These are phyloP conservation scores for Xenops minutus DNA, from an alignment of 2,797 vertebrate genomes.

Conservation along the genomic window DNA sequence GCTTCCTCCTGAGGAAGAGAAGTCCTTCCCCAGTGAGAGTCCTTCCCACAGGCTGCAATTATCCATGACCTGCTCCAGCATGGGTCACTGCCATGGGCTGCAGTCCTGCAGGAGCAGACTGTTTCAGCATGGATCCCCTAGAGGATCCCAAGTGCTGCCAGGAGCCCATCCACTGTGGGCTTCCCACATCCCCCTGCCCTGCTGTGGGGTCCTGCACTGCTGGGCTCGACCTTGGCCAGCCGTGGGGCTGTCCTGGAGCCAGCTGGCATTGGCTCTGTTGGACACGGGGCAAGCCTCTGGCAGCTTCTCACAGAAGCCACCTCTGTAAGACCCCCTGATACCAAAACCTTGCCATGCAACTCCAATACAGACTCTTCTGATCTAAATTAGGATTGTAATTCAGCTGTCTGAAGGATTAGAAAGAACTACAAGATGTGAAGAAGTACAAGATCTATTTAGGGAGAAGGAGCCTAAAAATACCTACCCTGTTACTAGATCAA, in stretches of 20 bases:
- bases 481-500: background rate
- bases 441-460: background rate
- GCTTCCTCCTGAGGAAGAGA: background rate
- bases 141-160: background rate
- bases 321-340: background rate
- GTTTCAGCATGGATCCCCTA: background rate
- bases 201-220: background rate
- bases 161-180: background rate
- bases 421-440: background rate
- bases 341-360: background rate
- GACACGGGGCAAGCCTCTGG: background rate
- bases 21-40: background rate
- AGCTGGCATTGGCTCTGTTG: background rate
- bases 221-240: background rate
- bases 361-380: background rate
- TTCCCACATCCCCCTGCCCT: background rate
- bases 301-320: background rate
- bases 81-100: background rate
- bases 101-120: background rate
- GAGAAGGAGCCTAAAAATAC: constrained; percentile 2
- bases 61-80: background rate
- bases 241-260: background rate
- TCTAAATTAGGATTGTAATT: background rate
- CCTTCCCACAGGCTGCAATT: background rate
- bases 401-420: background rate